A percentile compares a stretch with the other conserved stretches of the same genome.
These are phyloP conservation scores for Stercorarius parasiticus DNA, from an alignment of 2,113 vertebrate genomes.

Conservation along the genomic window DNA sequence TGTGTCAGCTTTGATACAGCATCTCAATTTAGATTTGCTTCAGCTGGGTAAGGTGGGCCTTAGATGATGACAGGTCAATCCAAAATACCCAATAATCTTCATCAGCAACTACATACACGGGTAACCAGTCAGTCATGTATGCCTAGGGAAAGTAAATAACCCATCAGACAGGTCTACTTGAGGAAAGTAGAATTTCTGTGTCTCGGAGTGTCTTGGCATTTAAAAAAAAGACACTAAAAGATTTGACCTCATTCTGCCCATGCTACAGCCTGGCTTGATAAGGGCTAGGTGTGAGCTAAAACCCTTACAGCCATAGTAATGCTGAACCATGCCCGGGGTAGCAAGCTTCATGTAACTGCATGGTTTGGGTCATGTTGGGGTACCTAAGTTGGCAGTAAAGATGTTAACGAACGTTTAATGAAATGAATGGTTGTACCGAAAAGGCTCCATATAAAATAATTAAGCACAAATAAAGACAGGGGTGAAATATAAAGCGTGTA, in stretches of 20 bases:
- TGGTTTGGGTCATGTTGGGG: rapidly evolving
- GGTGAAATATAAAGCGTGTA: not conserved
- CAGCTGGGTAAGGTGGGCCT: not conserved
- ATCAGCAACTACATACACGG: not conserved
- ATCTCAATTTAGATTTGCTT: not conserved
- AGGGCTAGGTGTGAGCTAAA: not conserved
- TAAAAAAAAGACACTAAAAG: not conserved
- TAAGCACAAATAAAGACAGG: not conserved
- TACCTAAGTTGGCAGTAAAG: not conserved
- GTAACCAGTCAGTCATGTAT: rapidly evolving
- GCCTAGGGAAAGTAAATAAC: not conserved
- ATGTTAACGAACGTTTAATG: not conserved
- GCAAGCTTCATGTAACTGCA: not conserved
- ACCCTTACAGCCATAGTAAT: not conserved
- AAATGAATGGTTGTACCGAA: not conserved
- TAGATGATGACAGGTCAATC: not conserved
- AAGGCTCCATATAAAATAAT: not conserved
- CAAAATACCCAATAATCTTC: not conserved
- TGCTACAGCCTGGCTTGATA: not conserved
- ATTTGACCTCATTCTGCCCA: not conserved
- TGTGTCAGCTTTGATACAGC: not conserved
- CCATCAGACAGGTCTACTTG: not conserved
- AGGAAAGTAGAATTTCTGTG: not conserved
- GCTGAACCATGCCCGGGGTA: not conserved
- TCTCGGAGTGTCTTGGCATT: not conserved